A percentile compares a stretch with the other conserved stretches of the same genome.
phyloP scores from a whole-genome alignment of 2,888 invertebrate genomes.

The Chrysolina haemoptera region DNA sequence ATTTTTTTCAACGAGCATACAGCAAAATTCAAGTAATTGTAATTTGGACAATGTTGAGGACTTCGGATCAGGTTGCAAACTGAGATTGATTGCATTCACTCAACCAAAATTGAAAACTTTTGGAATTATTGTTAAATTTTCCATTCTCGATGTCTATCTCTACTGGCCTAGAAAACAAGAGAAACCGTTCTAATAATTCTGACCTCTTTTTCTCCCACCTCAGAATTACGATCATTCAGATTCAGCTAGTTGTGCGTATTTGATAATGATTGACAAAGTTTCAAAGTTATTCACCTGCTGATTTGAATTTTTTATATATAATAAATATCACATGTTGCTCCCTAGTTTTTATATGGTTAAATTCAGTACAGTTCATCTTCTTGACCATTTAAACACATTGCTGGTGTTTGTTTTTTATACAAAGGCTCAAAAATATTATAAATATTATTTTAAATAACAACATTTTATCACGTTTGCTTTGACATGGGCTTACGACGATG shows the following conservation, averaged over 20 bases:
- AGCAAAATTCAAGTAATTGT: too few relatives aligned
- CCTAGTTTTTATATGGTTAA: slow-evolving; percentile 44
- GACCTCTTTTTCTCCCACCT: not conserved
- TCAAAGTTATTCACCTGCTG: slow-evolving; percentile 26
- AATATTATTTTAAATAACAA: slow-evolving; percentile 56
- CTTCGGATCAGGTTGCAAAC: too few relatives aligned
- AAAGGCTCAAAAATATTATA: slow-evolving; percentile 58
- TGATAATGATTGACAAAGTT: slow-evolving; percentile 17
- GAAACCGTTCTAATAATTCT: not conserved
- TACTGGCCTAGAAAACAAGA: not conserved
- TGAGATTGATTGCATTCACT: too few relatives aligned
- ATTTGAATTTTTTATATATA: slow-evolving; percentile 30
- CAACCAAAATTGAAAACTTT: too few relatives aligned
- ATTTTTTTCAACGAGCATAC: too few relatives aligned
- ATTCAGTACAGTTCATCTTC: slow-evolving; percentile 42
- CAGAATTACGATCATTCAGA: not conserved
- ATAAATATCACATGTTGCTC: slow-evolving; percentile 35
- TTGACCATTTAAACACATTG: slow-evolving; percentile 49
- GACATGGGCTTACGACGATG: slow-evolving; percentile 65
- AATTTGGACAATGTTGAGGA: too few relatives aligned
- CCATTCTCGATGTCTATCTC: too few relatives aligned
- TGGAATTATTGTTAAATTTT: too few relatives aligned
- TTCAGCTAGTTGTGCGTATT: slow-evolving; percentile 18
- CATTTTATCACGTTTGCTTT: slow-evolving; percentile 62
- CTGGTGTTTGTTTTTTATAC: slow-evolving; percentile 50